A percentile compares a stretch with the other conserved stretches of the same genome.
These are phyloP conservation scores for Motacilla alba DNA, from an alignment of 2,113 vertebrate genomes.

Conservation along the genomic window DNA sequence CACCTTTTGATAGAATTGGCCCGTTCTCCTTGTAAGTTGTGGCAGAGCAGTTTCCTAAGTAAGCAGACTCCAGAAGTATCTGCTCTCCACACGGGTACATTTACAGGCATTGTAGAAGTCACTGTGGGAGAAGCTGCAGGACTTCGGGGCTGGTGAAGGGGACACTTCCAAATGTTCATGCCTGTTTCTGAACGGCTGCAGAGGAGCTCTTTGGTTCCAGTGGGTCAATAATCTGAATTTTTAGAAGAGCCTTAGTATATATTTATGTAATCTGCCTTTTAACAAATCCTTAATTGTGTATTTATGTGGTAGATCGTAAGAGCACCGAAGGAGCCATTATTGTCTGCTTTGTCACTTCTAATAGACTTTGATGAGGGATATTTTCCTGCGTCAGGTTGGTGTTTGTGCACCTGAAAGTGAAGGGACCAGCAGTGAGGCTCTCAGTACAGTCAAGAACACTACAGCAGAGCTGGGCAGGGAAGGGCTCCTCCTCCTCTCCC, in stretches of 20 bases:
- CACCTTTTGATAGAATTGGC: not conserved
- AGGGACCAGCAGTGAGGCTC: not conserved
- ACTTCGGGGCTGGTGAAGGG: not conserved
- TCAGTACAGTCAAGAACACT: accelerated
- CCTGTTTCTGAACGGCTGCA: not conserved
- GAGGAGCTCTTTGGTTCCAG: not conserved
- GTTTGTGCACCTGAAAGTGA: not conserved
- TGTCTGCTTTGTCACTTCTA: not conserved
- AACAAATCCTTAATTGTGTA: not conserved
- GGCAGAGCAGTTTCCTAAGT: not conserved
- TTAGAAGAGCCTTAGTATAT: not conserved
- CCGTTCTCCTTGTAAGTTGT: not conserved
- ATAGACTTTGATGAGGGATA: not conserved
- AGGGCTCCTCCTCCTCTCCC: not conserved
- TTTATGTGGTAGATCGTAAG: constrained; percentile 10
- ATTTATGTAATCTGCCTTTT: not conserved
- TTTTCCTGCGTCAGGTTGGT: not conserved
- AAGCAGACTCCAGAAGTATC: not conserved
- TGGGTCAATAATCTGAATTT: not conserved
- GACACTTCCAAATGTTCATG: not conserved
- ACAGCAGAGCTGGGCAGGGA: no score
- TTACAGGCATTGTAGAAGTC: not conserved
- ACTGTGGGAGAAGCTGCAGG: not conserved
- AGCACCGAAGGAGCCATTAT: not conserved
- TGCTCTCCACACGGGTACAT: not conserved